These are phyloP conservation scores for Phalangium opilio DNA, from an alignment of 2,888 invertebrate species.

Conservation along the genomic window DNA sequence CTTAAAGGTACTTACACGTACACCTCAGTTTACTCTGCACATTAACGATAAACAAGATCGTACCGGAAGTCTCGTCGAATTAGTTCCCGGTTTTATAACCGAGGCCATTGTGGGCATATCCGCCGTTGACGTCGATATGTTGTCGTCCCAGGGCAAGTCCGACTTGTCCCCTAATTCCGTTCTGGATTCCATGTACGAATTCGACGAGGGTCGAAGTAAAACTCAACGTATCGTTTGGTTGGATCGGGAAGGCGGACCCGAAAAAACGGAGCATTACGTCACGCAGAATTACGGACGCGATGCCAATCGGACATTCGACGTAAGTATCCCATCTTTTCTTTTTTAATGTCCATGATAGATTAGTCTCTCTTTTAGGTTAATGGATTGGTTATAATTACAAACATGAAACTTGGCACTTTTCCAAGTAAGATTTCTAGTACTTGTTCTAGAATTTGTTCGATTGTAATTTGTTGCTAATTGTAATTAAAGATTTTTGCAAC, in stretches of 20 bases:
- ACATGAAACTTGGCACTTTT: constrained; percentile 26
- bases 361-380: constrained; percentile 23
- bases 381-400: constrained; percentile 34
- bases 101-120: constrained; percentile 39
- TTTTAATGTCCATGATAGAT: too few relatives aligned
- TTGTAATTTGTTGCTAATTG: constrained; percentile 1
- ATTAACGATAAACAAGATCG: constrained; percentile 42
- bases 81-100: constrained; percentile 35
- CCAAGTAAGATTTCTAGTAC: constrained; percentile 11
- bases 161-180: constrained; percentile 27
- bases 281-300: constrained; percentile 31
- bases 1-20: too few relatives aligned
- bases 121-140: constrained; percentile 27
- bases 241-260: constrained; percentile 18
- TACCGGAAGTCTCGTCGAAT: constrained; percentile 38
- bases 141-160: constrained; percentile 27
- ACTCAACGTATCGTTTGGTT: constrained; percentile 15
- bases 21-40: constrained; percentile 31
- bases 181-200: constrained; percentile 18
- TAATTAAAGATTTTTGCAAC: constrained; percentile 9
- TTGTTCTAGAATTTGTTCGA: background rate
- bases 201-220: constrained; percentile 13
- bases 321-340: constrained; percentile 19
- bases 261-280: constrained; percentile 21
- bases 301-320: constrained; percentile 32